Percentiles rank a stretch among this genome's conserved stretches.
Evolutionary conservation across 2,888 invertebrate genomes (phyloP).

Genomic region (Xanthorhoe spadicearia): DNA sequence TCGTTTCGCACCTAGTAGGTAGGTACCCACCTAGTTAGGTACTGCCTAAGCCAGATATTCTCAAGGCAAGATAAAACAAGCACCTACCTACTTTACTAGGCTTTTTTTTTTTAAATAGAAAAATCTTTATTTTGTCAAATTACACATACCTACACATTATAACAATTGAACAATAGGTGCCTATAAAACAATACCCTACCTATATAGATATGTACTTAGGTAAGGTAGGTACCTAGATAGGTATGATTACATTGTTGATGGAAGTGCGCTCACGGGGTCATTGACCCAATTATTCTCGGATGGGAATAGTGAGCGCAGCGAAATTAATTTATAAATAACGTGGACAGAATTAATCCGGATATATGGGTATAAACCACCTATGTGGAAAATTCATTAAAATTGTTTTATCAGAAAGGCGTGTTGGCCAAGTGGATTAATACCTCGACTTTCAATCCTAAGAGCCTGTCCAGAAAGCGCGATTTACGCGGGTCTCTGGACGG

Average conservation of each 20-base stretch:
- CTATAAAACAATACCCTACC: not conserved
- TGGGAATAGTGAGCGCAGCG: constrained; percentile 23
- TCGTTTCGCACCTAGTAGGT: not conserved
- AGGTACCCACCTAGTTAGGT: not conserved
- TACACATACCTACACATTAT: not conserved
- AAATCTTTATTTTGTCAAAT: no score
- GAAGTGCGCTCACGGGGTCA: constrained; percentile 12
- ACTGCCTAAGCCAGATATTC: no score
- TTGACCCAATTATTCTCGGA: constrained; percentile 38
- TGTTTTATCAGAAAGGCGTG: no score
- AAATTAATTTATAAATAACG: constrained; percentile 14
- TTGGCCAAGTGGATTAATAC: no score
- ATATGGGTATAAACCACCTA: not conserved
- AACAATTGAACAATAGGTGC: not conserved
- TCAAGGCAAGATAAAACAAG: no score
- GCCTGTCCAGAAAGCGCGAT: no score
- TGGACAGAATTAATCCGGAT: not conserved
- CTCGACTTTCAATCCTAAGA: no score
- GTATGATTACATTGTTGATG: constrained; percentile 5
- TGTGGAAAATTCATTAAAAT: not conserved
- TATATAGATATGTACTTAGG: no score
- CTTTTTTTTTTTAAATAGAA: no score
- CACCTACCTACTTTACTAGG: not conserved
- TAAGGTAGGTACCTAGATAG: constrained; percentile 1
- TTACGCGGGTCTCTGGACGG: no score